phyloP scores from a whole-genome alignment of 2,888 invertebrate species.

The Horisme vitalbata region DNA sequence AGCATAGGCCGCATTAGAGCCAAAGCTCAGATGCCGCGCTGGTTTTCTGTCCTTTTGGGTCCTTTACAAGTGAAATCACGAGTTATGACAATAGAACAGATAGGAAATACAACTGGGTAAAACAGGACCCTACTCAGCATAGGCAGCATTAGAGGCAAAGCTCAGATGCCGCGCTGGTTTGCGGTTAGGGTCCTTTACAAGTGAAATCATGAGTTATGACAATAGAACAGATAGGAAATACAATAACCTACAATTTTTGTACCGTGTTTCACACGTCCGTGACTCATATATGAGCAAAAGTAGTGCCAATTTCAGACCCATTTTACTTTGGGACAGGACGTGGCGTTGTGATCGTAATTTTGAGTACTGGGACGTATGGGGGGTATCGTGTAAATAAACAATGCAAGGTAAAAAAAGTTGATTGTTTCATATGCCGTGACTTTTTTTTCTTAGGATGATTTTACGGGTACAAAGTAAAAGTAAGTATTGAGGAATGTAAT shows the following conservation, averaged over 20 bases:
- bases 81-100: no score
- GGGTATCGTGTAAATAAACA: slow-evolving; percentile 6
- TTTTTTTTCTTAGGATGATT: slow-evolving; percentile 1
- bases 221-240: no score
- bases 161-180: no score
- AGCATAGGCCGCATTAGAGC: no score
- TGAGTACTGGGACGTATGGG: slow-evolving; percentile 10
- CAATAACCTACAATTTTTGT: slow-evolving; percentile 11
- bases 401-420: slow-evolving; percentile 3
- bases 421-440: slow-evolving; percentile 3
- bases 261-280: slow-evolving; percentile 10
- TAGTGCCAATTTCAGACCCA: slow-evolving; percentile 5
- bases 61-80: no score
- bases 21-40: no score
- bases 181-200: no score
- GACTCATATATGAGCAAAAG: slow-evolving; percentile 16
- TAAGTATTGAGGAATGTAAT: slow-evolving; percentile 1
- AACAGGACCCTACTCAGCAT: no score
- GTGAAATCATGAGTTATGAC: no score
- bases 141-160: no score
- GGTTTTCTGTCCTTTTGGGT: no score
- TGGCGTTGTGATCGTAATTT: slow-evolving; percentile 3
- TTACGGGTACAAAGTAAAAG: neutral
- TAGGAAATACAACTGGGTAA: no score
- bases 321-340: slow-evolving; percentile 9